phyloP scores from a whole-genome alignment of 2,113 vertebrate species.

The Trogon surrucura region DNA sequence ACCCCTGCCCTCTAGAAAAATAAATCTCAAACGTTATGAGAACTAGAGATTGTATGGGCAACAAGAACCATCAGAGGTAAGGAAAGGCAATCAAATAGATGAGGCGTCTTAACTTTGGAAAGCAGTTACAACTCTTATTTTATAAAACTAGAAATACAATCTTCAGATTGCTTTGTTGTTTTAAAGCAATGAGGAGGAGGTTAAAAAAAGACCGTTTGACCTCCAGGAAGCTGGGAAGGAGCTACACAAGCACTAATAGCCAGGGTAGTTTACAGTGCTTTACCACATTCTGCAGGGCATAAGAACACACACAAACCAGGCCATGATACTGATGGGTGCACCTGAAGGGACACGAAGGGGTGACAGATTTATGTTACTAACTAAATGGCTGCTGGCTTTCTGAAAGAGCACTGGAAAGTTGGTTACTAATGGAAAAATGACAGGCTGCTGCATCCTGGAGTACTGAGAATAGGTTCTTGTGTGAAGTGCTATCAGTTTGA shows the following conservation, averaged over 20 bases:
- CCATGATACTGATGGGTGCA: neutral
- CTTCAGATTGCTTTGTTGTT: neutral
- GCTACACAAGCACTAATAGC: neutral
- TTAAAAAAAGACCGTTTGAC: neutral
- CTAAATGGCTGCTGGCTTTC: neutral
- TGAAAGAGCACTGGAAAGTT: neutral
- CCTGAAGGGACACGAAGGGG: neutral
- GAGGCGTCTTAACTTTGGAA: neutral
- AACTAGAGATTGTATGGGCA: neutral
- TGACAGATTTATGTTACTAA: neutral
- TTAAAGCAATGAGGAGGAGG: neutral
- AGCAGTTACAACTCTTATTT: neutral
- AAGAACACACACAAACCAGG: neutral
- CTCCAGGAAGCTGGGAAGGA: neutral
- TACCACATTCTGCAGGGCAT: neutral
- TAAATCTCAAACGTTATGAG: neutral
- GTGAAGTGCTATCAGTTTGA: neutral
- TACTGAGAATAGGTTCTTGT: neutral
- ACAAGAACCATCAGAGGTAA: neutral
- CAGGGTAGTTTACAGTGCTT: neutral
- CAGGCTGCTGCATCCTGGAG: neutral
- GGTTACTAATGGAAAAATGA: neutral
- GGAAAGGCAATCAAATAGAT: neutral
- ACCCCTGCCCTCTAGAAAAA: neutral
- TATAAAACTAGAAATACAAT: neutral